Evolutionary conservation across 2,888 invertebrate species (phyloP).

Genomic region (Epirrita christyi): DNA sequence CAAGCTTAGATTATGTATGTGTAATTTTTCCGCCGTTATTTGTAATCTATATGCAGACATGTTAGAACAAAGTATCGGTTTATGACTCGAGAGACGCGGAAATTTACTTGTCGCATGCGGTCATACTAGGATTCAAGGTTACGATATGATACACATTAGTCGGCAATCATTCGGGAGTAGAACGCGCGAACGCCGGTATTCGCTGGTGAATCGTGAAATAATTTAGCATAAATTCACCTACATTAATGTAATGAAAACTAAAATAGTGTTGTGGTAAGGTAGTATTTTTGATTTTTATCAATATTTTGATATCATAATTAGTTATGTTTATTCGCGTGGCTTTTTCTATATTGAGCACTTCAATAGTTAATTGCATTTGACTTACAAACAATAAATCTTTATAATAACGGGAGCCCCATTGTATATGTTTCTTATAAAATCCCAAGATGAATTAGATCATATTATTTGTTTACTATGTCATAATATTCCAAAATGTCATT

Average conservation of each 20-base stretch:
- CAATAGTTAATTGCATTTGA: too few relatives aligned
- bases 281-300: background rate
- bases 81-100: slow-evolving; percentile 27
- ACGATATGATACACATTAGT: slow-evolving; percentile 5
- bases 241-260: background rate
- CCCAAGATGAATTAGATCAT: too few relatives aligned
- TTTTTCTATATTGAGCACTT: too few relatives aligned
- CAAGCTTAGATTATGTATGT: too few relatives aligned
- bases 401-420: too few relatives aligned
- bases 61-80: slow-evolving; percentile 13
- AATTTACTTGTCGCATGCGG: slow-evolving; percentile 30
- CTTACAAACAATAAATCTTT: too few relatives aligned
- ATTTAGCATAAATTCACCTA: too few relatives aligned
- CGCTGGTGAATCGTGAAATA: slow-evolving; percentile 1
- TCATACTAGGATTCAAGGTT: slow-evolving; percentile 24
- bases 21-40: slow-evolving; percentile 12
- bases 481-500: slow-evolving; percentile 9
- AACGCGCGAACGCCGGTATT: slow-evolving; percentile 1
- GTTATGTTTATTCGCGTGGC: too few relatives aligned
- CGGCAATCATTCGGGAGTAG: slow-evolving; percentile 5
- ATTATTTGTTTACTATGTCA: too few relatives aligned
- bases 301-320: too few relatives aligned
- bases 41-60: slow-evolving; percentile 13
- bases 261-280: background rate
- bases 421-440: too few relatives aligned